Base-by-base conservation (phyloP, 2,113 vertebrate genomes). In the mouse (Mus musculus) region DNA sequence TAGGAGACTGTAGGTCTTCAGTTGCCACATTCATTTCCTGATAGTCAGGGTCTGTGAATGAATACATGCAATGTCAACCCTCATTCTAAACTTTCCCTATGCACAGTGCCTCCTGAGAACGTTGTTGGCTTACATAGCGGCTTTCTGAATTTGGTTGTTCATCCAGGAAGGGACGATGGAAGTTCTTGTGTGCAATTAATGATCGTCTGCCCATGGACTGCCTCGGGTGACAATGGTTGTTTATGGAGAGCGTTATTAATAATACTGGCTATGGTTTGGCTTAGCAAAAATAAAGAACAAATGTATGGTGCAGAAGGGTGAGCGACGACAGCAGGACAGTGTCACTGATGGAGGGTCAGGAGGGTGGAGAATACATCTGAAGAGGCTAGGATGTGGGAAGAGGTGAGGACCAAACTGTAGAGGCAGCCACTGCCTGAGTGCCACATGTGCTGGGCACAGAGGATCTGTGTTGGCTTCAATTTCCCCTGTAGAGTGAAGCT, bases 71-170 rank as follows among this genome's bases (percentile, higher is more conserved):
- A 81, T 13, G 26, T 14, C 7, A 19, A 42, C 14, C 11, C 16
- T 19, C 75, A 30, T 17, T 33, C 39, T 33, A 46, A 17, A 65
- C 4, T 3, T 6, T 8, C 14, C 26, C 82, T 65, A 39, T 85
- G 39, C 82, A 39, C 71, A 13, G 17, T 20, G 71, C 17, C 26
- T 0, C 39, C 19, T 46, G 39, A 19, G 59, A 84, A 63, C 14
- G 0, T 2, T 9, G 1, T 19, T 11, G 16, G 39, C 9, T 65
- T 19, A 20, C 39, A 42, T 1, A 30, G n/a, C 2, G 14, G 24
- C 81, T 84, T 63, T 42, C n/a, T 46, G 26, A 46, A 19, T 1
- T 46, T 2, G n/a, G 82, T 46, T 30, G 26, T 65, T 39, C 82
- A 65, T 85, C 39, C 82, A 46, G 61, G 59, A 85, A 65, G 39